phyloP scores from a whole-genome alignment of 2,113 vertebrate genomes.

The Pteropus alecto region DNA sequence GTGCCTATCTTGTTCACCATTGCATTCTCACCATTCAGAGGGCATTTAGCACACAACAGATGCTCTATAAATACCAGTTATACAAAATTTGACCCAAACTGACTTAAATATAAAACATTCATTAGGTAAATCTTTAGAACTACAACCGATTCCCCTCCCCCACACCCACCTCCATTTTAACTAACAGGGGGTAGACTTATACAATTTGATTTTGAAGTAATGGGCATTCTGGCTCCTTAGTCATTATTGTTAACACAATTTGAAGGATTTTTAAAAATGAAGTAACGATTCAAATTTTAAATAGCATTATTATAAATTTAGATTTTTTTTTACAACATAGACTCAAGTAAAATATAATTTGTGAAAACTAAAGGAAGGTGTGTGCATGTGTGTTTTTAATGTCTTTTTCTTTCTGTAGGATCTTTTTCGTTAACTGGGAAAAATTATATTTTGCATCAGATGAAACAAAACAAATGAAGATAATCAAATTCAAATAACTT shows the following conservation, averaged over 20 bases:
- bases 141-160: neutral
- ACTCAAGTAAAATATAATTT: neutral
- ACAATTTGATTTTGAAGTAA: constrained; percentile 12
- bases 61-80: neutral
- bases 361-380: neutral
- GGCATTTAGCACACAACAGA: neutral
- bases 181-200: neutral
- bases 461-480: neutral
- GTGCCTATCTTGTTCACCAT: neutral
- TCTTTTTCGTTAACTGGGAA: neutral
- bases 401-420: neutral
- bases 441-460: neutral
- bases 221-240: neutral
- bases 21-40: neutral
- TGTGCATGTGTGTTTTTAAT: neutral
- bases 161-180: neutral
- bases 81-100: neutral
- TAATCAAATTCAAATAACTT: neutral
- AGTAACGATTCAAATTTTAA: constrained; percentile 20
- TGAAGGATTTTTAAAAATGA: neutral
- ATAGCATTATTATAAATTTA: neutral
- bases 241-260: neutral
- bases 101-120: neutral
- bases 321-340: neutral
- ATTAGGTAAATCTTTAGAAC: neutral